phyloP scores from a whole-genome alignment of 2,888 invertebrate genomes.

The Clivina fossor region DNA sequence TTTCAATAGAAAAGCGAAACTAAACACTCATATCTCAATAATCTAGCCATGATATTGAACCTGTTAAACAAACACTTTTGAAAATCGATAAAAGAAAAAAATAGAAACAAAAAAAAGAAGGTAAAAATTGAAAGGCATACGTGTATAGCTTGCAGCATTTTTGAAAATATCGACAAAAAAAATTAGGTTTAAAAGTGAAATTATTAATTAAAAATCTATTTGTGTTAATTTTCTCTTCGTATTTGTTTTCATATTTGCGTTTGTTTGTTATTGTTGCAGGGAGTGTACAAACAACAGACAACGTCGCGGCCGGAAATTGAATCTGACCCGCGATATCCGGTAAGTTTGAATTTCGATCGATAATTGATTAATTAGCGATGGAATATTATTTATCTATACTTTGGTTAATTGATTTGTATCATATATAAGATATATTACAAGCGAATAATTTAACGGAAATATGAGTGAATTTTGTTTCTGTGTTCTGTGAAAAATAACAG shows the following conservation, averaged over 20 bases:
- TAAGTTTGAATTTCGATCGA: conserved; percentile 11
- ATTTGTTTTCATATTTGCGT: background rate
- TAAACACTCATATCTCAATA: conserved; percentile 16
- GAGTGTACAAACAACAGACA: conserved; percentile 29
- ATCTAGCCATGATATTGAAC: conserved; percentile 27
- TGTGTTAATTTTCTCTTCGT: conserved; percentile 26
- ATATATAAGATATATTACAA: no score
- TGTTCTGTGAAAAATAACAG: no score
- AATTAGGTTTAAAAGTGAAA: conserved; percentile 32
- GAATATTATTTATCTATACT: background rate
- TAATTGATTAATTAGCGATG: background rate
- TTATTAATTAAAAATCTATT: conserved; percentile 27
- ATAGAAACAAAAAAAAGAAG: no score
- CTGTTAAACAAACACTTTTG: conserved; percentile 16
- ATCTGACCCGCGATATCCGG: conserved; percentile 21
- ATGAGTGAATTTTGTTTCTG: no score
- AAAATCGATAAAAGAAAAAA: conserved; percentile 19
- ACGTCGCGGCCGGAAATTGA: conserved; percentile 9
- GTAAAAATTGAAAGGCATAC: no score
- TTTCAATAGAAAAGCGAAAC: conserved; percentile 4
- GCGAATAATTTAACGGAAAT: no score
- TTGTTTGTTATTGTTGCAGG: conserved; percentile 17
- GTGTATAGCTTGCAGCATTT: no score
- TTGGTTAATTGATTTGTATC: conserved; percentile 2
- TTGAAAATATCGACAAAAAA: no score